phyloP scores from a whole-genome alignment of 2,888 invertebrate species.

The Allolobophora icterica region DNA sequence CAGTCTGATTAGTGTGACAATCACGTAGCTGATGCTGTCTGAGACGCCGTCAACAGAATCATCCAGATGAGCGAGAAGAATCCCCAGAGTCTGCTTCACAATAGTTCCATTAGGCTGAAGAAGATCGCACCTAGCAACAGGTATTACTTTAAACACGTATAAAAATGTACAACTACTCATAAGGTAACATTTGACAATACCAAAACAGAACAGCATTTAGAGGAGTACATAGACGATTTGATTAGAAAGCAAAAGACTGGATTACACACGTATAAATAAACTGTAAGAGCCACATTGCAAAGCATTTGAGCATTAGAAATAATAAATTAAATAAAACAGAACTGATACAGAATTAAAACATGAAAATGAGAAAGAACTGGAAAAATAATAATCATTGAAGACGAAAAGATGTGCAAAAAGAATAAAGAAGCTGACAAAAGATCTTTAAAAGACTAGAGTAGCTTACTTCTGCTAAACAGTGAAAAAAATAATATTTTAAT shows the following conservation, averaged over 20 bases:
- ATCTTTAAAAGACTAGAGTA: not conserved
- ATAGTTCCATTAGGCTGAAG: constrained; percentile 19
- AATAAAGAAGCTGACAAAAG: not conserved
- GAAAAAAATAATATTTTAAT: not conserved
- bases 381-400: not conserved
- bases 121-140: not conserved
- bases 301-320: not conserved
- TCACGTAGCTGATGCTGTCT: not conserved
- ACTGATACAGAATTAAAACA: not conserved
- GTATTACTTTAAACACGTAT: not conserved
- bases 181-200: too few relatives aligned
- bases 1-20: not conserved
- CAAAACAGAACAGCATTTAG: too few relatives aligned
- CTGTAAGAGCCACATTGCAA: too few relatives aligned
- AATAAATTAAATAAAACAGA: not conserved
- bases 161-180: too few relatives aligned
- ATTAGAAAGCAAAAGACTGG: not conserved
- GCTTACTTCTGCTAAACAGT: not conserved
- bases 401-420: not conserved
- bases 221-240: not conserved
- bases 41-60: constrained; percentile 60
- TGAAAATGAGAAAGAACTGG: not conserved
- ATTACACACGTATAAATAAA: too few relatives aligned
- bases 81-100: constrained; percentile 47
- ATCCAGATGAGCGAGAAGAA: constrained; percentile 58